Evolutionary conservation across 2,888 invertebrate species (phyloP).

Genomic region (Timema podura): DNA sequence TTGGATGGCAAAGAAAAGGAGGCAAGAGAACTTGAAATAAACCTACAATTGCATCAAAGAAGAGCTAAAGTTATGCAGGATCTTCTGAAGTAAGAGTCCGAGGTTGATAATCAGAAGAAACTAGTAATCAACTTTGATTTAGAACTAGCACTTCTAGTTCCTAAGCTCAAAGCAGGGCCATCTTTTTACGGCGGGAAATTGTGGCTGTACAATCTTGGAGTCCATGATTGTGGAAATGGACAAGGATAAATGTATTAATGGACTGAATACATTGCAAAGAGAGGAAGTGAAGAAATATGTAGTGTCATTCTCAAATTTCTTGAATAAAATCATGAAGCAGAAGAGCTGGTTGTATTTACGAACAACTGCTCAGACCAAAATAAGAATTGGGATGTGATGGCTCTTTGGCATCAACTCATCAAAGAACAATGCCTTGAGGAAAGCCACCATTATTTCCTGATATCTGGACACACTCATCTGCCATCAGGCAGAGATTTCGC

Average conservation of each 20-base stretch:
- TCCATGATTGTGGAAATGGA: not conserved
- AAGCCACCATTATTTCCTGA: not conserved
- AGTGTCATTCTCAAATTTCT: not conserved
- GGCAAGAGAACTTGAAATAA: not conserved
- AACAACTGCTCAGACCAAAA: not conserved
- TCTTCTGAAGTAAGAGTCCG: not conserved
- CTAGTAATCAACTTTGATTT: not conserved
- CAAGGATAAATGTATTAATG: not conserved
- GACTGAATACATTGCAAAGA: slow-evolving; percentile 1
- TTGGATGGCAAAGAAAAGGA: not conserved
- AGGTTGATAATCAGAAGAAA: not conserved
- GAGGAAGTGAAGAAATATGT: not conserved
- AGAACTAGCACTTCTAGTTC: not conserved
- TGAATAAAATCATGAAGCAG: not conserved
- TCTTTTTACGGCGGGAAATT: not conserved
- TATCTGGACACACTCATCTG: slow-evolving; percentile 4
- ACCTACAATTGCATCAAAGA: not conserved
- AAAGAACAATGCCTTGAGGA: not conserved
- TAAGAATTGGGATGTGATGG: not conserved
- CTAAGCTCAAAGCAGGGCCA: not conserved
- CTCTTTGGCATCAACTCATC: slow-evolving; percentile 7
- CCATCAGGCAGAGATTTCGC: slow-evolving; percentile 8
- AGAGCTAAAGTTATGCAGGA: slow-evolving; percentile 4
- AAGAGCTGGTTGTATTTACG: not conserved
- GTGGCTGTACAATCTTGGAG: not conserved